Conservation (phyloP, 2,888 invertebrate species). For the Slavum lentiscoides region DNA sequence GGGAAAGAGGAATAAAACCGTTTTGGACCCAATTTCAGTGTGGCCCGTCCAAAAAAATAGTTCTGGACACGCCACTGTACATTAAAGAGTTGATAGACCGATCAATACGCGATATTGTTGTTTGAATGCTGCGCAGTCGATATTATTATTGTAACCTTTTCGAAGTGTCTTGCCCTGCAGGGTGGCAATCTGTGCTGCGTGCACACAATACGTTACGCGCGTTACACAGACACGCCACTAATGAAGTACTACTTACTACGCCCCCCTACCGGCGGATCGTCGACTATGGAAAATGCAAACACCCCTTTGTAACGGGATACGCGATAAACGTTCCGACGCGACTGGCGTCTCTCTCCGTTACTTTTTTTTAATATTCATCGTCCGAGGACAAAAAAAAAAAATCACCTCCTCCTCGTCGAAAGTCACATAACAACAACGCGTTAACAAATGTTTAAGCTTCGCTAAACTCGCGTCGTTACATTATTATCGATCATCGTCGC, state of each 20-base stretch:
- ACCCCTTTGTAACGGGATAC: constrained; percentile 30
- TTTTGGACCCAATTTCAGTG: no score
- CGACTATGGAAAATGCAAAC: constrained; percentile 14
- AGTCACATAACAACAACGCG: neutral
- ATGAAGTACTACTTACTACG: neutral
- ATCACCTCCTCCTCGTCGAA: constrained; percentile 5
- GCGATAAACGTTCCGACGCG: constrained; percentile 15
- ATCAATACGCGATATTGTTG: no score
- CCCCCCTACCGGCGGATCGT: neutral
- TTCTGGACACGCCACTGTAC: no score
- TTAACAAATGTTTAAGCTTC: constrained; percentile 42
- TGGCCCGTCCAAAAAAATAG: no score
- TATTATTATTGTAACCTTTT: no score
- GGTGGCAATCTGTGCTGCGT: no score
- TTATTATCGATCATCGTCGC: constrained; percentile 26
- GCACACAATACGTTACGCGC: no score
- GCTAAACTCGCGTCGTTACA: constrained; percentile 42
- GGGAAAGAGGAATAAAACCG: no score
- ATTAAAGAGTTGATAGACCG: no score
- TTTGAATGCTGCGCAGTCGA: no score
- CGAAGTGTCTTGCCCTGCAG: no score
- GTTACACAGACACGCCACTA: neutral
- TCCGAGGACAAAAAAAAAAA: neutral
- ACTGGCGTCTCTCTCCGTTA: no score
- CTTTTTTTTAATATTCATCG: constrained; percentile 39